Evolutionary conservation across 2,113 vertebrate genomes (phyloP).

Genomic region (Cyanoramphus novaezelandiae): DNA sequence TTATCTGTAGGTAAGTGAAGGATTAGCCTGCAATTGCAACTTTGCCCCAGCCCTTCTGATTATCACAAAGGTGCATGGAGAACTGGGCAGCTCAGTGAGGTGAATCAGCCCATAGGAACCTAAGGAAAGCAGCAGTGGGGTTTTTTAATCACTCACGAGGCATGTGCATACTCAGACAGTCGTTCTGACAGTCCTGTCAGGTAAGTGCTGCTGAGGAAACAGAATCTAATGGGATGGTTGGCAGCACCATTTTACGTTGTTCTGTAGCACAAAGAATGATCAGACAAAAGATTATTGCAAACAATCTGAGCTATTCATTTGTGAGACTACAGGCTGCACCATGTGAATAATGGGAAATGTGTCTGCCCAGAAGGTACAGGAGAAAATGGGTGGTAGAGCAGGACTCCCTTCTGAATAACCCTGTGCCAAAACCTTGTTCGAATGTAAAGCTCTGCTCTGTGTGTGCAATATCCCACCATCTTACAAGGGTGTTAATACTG

Average conservation of each 20-base stretch:
- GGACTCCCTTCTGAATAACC: not conserved
- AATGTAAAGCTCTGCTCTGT: not conserved
- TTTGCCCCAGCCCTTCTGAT: conserved; percentile 27
- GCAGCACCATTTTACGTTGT: not conserved
- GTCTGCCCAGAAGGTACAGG: not conserved
- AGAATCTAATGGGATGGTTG: not conserved
- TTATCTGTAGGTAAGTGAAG: conserved; percentile 45
- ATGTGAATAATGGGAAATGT: not conserved
- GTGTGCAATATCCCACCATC: not conserved
- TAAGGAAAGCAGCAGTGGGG: not conserved
- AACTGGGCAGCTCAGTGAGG: not conserved
- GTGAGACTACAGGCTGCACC: not conserved
- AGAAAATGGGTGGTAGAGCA: not conserved
- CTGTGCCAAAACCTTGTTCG: not conserved
- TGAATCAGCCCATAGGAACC: not conserved
- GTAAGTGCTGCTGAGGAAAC: not conserved
- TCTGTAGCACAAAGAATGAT: not conserved
- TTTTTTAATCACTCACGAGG: not conserved
- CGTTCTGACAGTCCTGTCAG: fast-evolving
- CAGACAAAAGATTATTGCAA: not conserved
- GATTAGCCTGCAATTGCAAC: conserved; percentile 39
- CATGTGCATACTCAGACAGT: not conserved
- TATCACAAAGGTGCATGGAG: not conserved
- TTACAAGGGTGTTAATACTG: not conserved
- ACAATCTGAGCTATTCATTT: not conserved